Evolutionary conservation across 2,113 vertebrate genomes (phyloP), one percentile per base, ranked within the genome.

Genomic region (Lota lota): DNA sequence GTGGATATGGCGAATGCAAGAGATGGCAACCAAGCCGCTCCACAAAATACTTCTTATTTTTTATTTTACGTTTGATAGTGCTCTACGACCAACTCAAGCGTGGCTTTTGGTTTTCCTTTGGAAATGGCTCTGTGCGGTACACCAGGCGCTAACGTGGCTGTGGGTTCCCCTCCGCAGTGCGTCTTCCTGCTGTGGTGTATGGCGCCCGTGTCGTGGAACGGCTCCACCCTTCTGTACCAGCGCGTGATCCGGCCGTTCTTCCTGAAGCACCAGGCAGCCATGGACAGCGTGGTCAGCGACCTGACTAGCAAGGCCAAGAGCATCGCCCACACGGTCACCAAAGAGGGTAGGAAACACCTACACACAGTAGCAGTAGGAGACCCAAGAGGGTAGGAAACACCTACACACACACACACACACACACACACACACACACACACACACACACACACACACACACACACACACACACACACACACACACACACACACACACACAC

Each of bases 131-230:
- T 33, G 28, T 33, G 28, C 28, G n/a, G n/a, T n/a, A n/a, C 7
- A 33, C 4, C 28, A 4, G 28, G 28, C 28, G 28, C 28, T 33
- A 33, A 33, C n/a, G n/a, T 33, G 28, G 28, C 28, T 33, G 28
- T 33, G 28, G 28, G 4, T 28, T 5, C 28, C 28, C 28, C 71
- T 1, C 67, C 47, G 7, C 91, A 99, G 97, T 98, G 96, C 82
- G n/a, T 93, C 77, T 98, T 99, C 93, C 90, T 99, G 88, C 62
- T 98, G 53, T 99, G 96, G 95, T 99, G 97, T 81, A 99, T 99
- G 97, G 91, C 89, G 5, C 97, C 97, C 0, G 83, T 95, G n/a
- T 82, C 92, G 0, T 98, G 96, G 95, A 98, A 98, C 0, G 97
- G 97, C 18, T 95, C 97, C 0, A 92, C 92, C 20, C 10, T 94